phyloP scores from a whole-genome alignment of 2,888 invertebrate genomes.

The Cabera pusaria region DNA sequence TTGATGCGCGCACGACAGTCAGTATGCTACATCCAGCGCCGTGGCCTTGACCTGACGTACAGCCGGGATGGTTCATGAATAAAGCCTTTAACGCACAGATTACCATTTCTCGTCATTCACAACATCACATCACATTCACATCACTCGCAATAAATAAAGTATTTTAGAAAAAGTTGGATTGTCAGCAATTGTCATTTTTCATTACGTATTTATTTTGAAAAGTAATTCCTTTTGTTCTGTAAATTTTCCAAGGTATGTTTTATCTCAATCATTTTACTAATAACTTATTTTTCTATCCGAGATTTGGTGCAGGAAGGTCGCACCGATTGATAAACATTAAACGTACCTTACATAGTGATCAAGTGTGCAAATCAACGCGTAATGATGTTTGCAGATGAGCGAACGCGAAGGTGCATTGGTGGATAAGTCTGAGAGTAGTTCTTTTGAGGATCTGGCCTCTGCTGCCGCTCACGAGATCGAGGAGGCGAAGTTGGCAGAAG shows the following conservation, averaged over 20 bases:
- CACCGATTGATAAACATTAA: conserved; percentile 48
- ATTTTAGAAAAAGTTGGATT: conserved; percentile 70
- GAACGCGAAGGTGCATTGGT: conserved; percentile 69
- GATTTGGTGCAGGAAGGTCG: too few relatives aligned
- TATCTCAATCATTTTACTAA: too few relatives aligned
- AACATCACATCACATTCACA: too few relatives aligned
- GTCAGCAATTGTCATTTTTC: conserved; percentile 62
- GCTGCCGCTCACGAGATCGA: conserved; percentile 83
- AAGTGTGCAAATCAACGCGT: conserved; percentile 46
- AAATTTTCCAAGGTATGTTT: conserved; percentile 39
- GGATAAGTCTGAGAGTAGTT: conserved; percentile 86
- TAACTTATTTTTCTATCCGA: too few relatives aligned
- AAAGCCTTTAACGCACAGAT: too few relatives aligned
- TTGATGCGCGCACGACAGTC: too few relatives aligned
- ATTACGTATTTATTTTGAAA: conserved; percentile 37
- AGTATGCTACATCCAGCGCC: too few relatives aligned
- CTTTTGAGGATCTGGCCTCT: conserved; percentile 85
- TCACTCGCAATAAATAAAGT: too few relatives aligned
- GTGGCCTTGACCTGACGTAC: too few relatives aligned
- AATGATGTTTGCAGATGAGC: conserved; percentile 73
- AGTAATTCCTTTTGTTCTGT: conserved; percentile 28
- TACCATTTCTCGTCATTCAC: too few relatives aligned
- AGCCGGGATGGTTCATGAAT: too few relatives aligned
- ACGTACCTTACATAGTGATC: conserved; percentile 47
- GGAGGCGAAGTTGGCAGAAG: conserved; percentile 71